Conservation (phyloP, 2,888 invertebrate genomes). For the Erebia aethiops region DNA sequence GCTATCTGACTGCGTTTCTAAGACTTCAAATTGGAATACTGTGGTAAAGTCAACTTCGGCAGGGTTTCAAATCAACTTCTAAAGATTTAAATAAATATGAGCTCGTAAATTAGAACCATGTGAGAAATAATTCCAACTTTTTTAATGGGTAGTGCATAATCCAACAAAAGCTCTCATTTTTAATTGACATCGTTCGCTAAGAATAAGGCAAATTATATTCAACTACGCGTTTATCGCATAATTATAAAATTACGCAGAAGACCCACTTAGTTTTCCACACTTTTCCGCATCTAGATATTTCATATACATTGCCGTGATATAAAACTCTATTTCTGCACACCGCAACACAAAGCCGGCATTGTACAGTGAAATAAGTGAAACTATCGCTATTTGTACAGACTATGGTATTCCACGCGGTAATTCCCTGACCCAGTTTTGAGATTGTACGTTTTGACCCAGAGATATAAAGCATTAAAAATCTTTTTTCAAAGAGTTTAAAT, state of each 20-base stretch:
- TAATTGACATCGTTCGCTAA: constrained; percentile 13
- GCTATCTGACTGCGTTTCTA: no score
- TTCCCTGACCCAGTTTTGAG: constrained; percentile 22
- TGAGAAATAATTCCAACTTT: neutral
- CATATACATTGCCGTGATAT: constrained; percentile 12
- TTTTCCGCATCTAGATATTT: neutral
- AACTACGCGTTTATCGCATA: constrained; percentile 17
- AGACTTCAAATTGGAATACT: no score
- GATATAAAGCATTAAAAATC: constrained; percentile 28
- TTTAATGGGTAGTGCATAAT: neutral
- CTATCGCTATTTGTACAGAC: constrained; percentile 19
- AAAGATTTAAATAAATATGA: no score
- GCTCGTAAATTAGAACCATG: neutral
- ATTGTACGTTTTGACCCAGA: constrained; percentile 27
- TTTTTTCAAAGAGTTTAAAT: constrained; percentile 29
- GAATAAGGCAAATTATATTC: constrained; percentile 22
- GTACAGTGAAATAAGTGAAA: constrained; percentile 14
- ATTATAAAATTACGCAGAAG: constrained; percentile 19
- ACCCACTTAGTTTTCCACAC: constrained; percentile 1
- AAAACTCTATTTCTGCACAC: neutral
- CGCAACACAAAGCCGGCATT: constrained; percentile 13
- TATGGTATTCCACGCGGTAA: constrained; percentile 13
- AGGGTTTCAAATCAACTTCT: no score
- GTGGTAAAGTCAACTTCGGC: no score
- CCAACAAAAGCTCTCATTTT: constrained; percentile 10